Conservation (phyloP, 2,888 invertebrate species). For the Nipponacmea schrenckii region DNA sequence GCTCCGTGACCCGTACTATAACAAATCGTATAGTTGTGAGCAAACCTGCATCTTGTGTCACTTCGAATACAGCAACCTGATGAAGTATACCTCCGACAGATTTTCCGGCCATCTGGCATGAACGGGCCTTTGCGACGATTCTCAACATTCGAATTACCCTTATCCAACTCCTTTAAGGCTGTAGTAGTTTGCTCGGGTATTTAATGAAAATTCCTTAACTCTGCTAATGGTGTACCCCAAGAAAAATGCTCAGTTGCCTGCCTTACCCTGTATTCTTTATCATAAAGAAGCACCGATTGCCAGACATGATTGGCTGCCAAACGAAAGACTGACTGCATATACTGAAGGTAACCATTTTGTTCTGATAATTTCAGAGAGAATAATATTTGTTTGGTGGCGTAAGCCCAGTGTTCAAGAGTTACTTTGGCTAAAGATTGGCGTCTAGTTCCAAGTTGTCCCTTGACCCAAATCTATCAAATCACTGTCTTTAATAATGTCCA, state of each 20-base stretch:
- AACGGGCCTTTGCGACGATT: neutral
- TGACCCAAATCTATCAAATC: slow-evolving; percentile 7
- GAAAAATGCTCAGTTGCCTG: neutral
- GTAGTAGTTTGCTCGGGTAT: neutral
- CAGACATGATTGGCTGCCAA: slow-evolving; percentile 1
- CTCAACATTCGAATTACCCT: neutral
- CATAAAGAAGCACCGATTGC: slow-evolving; percentile 1
- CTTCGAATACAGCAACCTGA: too few relatives aligned
- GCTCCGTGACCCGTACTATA: slow-evolving; percentile 3
- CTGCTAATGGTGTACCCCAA: slow-evolving; percentile 6
- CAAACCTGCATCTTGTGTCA: slow-evolving; percentile 2
- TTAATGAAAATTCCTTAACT: neutral
- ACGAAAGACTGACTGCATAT: neutral
- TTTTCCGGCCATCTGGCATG: too few relatives aligned
- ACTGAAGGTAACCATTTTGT: neutral
- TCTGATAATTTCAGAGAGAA: neutral
- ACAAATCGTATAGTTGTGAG: neutral
- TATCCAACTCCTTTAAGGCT: neutral
- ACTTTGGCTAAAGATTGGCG: neutral
- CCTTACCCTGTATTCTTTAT: slow-evolving; percentile 2
- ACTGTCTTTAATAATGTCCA: slow-evolving; percentile 3
- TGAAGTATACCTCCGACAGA: too few relatives aligned
- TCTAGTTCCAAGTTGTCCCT: neutral
- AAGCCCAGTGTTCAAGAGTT: slow-evolving; percentile 3
- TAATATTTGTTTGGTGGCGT: neutral